A percentile compares a stretch with the other conserved stretches of the same genome.
These are phyloP conservation scores for Candoia aspera DNA, from an alignment of 2,113 vertebrate species.

Conservation along the genomic window DNA sequence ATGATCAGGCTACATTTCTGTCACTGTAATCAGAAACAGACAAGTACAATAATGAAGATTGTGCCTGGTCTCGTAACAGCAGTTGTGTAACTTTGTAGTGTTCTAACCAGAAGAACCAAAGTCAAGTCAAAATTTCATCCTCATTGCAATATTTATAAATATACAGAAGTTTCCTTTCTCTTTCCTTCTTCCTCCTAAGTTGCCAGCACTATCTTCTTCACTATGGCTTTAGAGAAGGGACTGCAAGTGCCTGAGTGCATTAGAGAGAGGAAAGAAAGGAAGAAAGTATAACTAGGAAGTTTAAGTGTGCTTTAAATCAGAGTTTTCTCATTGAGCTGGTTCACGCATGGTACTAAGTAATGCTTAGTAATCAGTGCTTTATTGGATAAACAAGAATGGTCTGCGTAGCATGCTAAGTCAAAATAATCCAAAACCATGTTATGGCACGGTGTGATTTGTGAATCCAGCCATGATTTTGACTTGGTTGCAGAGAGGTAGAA, in stretches of 20 bases:
- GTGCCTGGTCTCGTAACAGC: conserved; percentile 42
- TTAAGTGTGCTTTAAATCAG: too few species aligned
- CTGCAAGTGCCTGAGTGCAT: neutral
- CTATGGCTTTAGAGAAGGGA: neutral
- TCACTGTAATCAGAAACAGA: conserved; percentile 52
- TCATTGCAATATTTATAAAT: neutral
- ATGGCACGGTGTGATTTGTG: too few species aligned
- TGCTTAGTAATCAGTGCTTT: too few species aligned
- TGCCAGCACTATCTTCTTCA: neutral
- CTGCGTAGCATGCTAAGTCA: neutral
- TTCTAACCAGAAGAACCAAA: conserved; percentile 29
- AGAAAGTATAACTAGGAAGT: too few species aligned
- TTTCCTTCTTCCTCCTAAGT: neutral
- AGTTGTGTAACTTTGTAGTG: conserved; percentile 32
- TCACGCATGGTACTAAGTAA: too few species aligned
- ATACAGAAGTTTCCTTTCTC: neutral
- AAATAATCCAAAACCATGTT: neutral
- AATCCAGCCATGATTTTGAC: too few species aligned
- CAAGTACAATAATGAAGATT: conserved; percentile 46
- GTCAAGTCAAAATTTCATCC: conserved; percentile 21
- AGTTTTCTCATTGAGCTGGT: too few species aligned
- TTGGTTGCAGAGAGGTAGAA: too few species aligned
- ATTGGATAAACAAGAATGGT: too few species aligned
- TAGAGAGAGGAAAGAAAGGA: neutral
- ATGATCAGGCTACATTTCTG: conserved; percentile 51